Evolutionary conservation across 2,888 invertebrate species (phyloP).

Genomic region (Balanococcus diminutus): DNA sequence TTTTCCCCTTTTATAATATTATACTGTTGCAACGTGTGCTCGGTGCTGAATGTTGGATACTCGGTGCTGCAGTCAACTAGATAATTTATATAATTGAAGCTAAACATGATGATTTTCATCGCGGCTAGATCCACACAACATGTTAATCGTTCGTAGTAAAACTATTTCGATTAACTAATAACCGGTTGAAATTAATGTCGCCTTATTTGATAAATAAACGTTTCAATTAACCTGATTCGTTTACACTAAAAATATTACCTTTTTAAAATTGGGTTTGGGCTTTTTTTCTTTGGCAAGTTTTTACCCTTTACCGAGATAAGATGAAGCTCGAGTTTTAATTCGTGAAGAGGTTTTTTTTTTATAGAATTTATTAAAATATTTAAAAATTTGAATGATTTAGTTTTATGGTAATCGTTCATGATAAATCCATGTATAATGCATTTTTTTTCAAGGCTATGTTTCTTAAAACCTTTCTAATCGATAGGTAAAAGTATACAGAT

Average conservation of each 20-base stretch:
- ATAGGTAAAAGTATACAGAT: not conserved
- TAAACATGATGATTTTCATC: slow-evolving; percentile 37
- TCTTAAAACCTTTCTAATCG: not conserved
- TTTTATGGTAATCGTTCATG: not conserved
- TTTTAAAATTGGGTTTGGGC: not conserved
- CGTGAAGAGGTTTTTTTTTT: not conserved
- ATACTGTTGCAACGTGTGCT: slow-evolving; percentile 22
- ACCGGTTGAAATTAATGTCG: slow-evolving; percentile 42
- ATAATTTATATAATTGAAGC: slow-evolving; percentile 43
- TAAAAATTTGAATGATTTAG: not conserved
- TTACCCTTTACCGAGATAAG: not conserved
- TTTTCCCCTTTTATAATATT: not conserved
- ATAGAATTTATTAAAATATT: not conserved
- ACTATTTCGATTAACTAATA: slow-evolving; percentile 44
- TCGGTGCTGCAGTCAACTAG: slow-evolving; percentile 25
- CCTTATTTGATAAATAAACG: slow-evolving; percentile 26
- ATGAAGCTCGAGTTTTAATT: not conserved
- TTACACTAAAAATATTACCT: not conserved
- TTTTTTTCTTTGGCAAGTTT: slow-evolving; percentile 2
- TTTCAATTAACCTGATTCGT: slow-evolving; percentile 44
- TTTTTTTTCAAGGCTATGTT: slow-evolving; percentile 2
- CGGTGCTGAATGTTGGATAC: not conserved
- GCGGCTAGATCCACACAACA: slow-evolving; percentile 43
- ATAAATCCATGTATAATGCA: not conserved
- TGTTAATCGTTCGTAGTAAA: slow-evolving; percentile 33